phyloP scores from a whole-genome alignment of 2,797 vertebrate species.

The Phoxinus dragarum region DNA sequence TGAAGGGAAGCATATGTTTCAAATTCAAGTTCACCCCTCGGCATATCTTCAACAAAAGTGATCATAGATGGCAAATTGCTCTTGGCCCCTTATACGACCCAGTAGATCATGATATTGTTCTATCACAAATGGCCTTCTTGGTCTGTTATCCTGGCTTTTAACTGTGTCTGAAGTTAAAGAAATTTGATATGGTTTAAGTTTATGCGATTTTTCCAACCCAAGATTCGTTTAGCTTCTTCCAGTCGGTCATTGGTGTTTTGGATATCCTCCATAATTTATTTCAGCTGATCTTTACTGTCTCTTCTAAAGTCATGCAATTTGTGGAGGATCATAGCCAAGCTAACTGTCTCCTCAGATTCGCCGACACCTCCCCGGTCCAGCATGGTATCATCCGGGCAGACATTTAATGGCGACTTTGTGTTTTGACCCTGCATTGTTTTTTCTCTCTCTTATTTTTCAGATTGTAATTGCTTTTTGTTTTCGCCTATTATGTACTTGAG shows the following conservation, averaged over 20 bases:
- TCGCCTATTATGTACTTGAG: not conserved
- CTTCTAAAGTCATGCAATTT: not conserved
- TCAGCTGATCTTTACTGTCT: not conserved
- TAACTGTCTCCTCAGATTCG: not conserved
- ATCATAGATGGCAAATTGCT: not conserved
- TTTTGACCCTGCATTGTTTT: not conserved
- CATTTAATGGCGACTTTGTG: not conserved
- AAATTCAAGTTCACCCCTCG: not conserved
- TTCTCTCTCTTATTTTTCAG: not conserved
- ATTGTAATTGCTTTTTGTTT: not conserved
- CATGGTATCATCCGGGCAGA: not conserved
- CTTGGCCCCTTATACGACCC: not conserved
- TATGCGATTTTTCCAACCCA: not conserved
- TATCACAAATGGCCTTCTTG: not conserved
- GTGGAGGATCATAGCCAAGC: not conserved
- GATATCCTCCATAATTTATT: not conserved
- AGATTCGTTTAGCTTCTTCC: not conserved
- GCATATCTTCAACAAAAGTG: not conserved
- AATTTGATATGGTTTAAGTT: not conserved
- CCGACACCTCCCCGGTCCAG: not conserved
- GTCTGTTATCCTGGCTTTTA: not conserved
- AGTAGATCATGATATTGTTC: constrained; percentile 4
- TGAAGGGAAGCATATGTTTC: not conserved
- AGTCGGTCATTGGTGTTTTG: not conserved
- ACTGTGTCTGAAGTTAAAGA: constrained; percentile 3